Evolutionary conservation across 2,797 vertebrate genomes (phyloP), one percentile per base, ranked within the genome.

Genomic region (Sylvilagus floridanus): DNA sequence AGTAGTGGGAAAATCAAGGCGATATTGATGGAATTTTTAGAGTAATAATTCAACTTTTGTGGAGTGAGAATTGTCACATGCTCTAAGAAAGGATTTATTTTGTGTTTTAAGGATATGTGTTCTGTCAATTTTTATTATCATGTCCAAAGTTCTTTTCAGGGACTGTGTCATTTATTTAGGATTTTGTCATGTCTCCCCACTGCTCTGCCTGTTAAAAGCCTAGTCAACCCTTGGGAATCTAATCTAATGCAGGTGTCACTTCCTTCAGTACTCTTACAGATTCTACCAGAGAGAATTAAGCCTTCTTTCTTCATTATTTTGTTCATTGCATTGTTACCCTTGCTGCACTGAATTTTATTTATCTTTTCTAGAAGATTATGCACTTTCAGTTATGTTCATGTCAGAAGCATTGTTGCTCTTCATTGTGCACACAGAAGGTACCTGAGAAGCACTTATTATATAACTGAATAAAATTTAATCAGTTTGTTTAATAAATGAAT

Each of bases 41-140:
- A 79, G 42, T 85, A 24, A 88, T 6, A 88, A 84, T 91, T 82
- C 57, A 88, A 13, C 69, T 19, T 76, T 89, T 86, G 17, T 88
- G 62, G 62, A 83, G 14, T 83, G 82, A 57, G 54, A 96, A 76
- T 35, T 86, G 28, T 9, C 21, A 35, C 69, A 37, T 52, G 5
- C 11, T 83, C 47, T 60, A 92, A 90, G 91, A 95, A 84, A 22
- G 84, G 66, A 84, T 90, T 83, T 68, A 87, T n/a, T 85, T 94
- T 93, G 76, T 96, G 76, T 77, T 71, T 92, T 28, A 32, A 28
- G 11, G 5, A 65, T 92, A 82, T 50, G 30, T 17, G 4, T 72
- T 83, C 7, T 65, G 28, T 88, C 47, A 3, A 30, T 66, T 92
- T 95, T 88, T 94, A 82, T 90, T 9, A 35, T 65, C 26, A 50